Conservation (phyloP, 2,888 invertebrate genomes). For the Drosophila monieri region DNA sequence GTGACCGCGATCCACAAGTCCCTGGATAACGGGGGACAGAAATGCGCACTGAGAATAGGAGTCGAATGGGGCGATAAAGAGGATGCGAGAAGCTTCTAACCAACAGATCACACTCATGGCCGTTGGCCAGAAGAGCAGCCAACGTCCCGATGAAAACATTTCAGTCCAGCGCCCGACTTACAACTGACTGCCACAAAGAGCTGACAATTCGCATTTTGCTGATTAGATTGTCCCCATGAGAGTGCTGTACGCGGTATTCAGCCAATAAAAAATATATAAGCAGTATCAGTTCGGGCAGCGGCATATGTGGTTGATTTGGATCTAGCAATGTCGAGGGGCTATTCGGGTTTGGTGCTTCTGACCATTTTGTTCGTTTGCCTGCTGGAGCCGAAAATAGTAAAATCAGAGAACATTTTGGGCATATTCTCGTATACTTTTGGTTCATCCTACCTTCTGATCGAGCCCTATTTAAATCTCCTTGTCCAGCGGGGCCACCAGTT, state of each 20-base stretch:
- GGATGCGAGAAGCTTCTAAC: slow-evolving; percentile 41
- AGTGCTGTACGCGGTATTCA: neutral
- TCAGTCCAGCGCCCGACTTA: neutral
- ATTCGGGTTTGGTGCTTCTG: slow-evolving; percentile 16
- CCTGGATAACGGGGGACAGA: slow-evolving; percentile 69
- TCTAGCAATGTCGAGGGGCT: slow-evolving; percentile 7
- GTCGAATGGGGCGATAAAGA: slow-evolving; percentile 65
- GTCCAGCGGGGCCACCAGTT: slow-evolving; percentile 51
- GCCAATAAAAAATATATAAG: neutral
- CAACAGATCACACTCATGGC: neutral
- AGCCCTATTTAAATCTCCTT: slow-evolving; percentile 51
- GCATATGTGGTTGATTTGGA: slow-evolving; percentile 53
- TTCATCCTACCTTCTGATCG: slow-evolving; percentile 67
- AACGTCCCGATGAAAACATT: slow-evolving; percentile 29
- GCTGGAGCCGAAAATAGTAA: slow-evolving; percentile 15
- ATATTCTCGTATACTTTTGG: slow-evolving; percentile 59
- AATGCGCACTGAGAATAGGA: slow-evolving; percentile 72
- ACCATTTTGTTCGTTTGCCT: slow-evolving; percentile 26
- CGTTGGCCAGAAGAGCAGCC: slow-evolving; percentile 10
- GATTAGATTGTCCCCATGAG: slow-evolving; percentile 27
- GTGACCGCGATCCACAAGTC: slow-evolving; percentile 80
- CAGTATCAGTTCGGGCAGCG: slow-evolving; percentile 46
- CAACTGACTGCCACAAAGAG: neutral
- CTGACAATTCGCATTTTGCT: neutral
- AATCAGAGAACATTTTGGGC: slow-evolving; percentile 58